Base-by-base conservation (phyloP, 2,797 vertebrate species). In the Zalophus californianus region DNA sequence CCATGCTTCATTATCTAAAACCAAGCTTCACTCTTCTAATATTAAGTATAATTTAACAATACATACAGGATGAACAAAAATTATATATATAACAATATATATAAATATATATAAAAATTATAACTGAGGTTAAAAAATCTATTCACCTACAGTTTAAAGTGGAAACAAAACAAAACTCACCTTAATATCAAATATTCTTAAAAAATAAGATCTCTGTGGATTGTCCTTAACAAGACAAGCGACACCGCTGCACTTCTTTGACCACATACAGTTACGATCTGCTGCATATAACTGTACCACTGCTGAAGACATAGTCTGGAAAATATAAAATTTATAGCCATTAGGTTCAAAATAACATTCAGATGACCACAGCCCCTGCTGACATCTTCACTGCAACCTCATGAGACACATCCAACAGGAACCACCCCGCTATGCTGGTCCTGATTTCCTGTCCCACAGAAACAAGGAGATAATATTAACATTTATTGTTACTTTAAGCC, bases 221-320 rank as follows among this genome's bases (percentile, higher is more conserved):
- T 99, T 99, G 99, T 99, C 99, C 98, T 99, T 99, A 98, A 99
- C 99, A 98, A 99, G 98, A 98, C 99, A 99, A 97, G 99, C 99
- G 96, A 99, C 99, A 9, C 99, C 99, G 85, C 99, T 99, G 98
- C 99, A 99, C 58, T 99, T 99, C 98, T 99, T 99, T 75, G 99
- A 98, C 99, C 99, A 99, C 98, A 99, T 96, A 87, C 98, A 99
- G 98, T 99, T 99, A 89, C 99, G 99, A 96, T 99, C 99, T 9
- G 99, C 99, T 78, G 98, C 98, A 68, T 99, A 99, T 48, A 99
- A 99, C 98, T 99, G 99, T 95, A 99, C 99, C 98, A 99, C 99
- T 18, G 99, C 99, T 35, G 99, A 99, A 94, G 99, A 99, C 99
- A 99, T 99, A 0, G 99, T 99, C 99, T 99, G 98, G 7, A 97